phyloP scores from a whole-genome alignment of 2,797 vertebrate species.

The Pterois miles region DNA sequence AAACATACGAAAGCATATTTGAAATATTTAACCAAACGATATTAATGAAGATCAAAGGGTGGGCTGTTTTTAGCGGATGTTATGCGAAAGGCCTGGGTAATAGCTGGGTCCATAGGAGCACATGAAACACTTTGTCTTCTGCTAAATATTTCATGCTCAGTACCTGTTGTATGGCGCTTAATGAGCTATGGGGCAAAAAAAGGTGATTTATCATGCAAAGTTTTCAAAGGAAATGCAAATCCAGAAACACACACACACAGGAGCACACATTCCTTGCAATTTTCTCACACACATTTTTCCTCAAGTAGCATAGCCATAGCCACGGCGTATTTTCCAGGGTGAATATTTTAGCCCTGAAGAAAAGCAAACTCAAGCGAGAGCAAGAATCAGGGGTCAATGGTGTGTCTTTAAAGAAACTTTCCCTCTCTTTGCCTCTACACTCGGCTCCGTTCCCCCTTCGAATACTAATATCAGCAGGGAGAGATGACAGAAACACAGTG shows the following conservation, averaged over 20 bases:
- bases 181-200: constrained; percentile 73
- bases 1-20: constrained; percentile 79
- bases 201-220: constrained; percentile 81
- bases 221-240: constrained; percentile 85
- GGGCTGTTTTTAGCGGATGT: constrained; percentile 77
- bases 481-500: constrained; percentile 91
- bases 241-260: constrained; percentile 47
- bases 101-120: constrained; percentile 77
- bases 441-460: constrained; percentile 83
- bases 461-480: constrained; percentile 89
- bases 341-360: constrained; percentile 96
- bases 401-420: constrained; percentile 94
- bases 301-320: constrained; percentile 80
- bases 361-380: constrained; percentile 93
- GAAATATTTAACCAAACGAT: constrained; percentile 82
- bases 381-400: constrained; percentile 91
- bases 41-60: constrained; percentile 81
- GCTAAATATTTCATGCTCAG: constrained; percentile 79
- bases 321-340: constrained; percentile 87
- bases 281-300: constrained; percentile 51
- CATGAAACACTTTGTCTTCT: constrained; percentile 80
- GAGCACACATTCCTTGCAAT: constrained; percentile 50
- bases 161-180: constrained; percentile 82
- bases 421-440: constrained; percentile 76
- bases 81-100: constrained; percentile 74